Evolutionary conservation across 2,888 invertebrate species (phyloP).

Genomic region (Mycalesis mineus): DNA sequence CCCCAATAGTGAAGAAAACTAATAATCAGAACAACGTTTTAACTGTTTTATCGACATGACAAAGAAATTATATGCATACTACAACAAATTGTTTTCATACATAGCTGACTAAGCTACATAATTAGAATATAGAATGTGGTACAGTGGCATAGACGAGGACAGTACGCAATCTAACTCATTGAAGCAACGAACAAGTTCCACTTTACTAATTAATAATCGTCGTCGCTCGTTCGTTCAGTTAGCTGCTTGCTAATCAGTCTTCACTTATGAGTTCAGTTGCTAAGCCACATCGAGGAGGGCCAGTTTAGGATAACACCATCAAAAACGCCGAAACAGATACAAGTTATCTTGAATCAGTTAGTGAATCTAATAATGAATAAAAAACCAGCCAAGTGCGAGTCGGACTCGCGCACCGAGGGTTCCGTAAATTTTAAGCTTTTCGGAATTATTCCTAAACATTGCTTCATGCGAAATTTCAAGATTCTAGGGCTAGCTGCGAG

Average conservation of each 20-base stretch:
- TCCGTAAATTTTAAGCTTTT: too few species aligned
- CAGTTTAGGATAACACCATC: neutral
- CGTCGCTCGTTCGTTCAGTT: conserved; percentile 32
- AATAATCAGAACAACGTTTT: too few species aligned
- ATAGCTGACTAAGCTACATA: neutral
- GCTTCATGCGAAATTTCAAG: too few species aligned
- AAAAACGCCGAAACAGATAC: too few species aligned
- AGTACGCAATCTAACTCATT: conserved; percentile 30
- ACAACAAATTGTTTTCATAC: neutral
- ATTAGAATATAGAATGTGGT: conserved; percentile 32
- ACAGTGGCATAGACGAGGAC: conserved; percentile 16
- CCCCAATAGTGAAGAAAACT: too few species aligned
- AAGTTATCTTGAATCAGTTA: too few species aligned
- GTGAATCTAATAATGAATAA: too few species aligned
- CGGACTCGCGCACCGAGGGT: too few species aligned
- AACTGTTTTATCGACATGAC: too few species aligned
- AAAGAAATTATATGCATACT: neutral
- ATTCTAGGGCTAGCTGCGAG: too few species aligned
- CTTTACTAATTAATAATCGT: conserved; percentile 62
- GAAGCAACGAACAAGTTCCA: conserved; percentile 36
- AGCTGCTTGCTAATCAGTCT: conserved; percentile 28
- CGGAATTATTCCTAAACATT: too few species aligned
- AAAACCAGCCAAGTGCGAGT: too few species aligned
- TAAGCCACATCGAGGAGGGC: conserved; percentile 7
- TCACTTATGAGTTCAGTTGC: conserved; percentile 5